Evolutionary conservation across 64 coral and sea anemone species (phyloP), one percentile per base, ranked within the genome.

Genomic region (Pachyseris speciosa): DNA sequence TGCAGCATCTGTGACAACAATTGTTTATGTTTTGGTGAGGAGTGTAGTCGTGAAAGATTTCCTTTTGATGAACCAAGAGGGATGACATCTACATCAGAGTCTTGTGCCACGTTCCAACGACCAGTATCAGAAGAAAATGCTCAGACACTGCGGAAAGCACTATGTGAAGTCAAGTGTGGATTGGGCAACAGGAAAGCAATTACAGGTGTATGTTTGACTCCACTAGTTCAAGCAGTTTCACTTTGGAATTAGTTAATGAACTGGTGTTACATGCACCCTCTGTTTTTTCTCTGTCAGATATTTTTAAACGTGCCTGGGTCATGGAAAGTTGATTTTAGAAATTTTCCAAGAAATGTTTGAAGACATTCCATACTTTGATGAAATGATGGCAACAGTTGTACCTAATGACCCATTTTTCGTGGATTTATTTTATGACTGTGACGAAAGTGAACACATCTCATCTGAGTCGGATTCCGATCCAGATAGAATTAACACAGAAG

Each of bases 281-380:
- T 6, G 16, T 71, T 40, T 40, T 71, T 17, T 71, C 68, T 19
- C 22, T 71, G 68, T 71, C 68, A 17, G 68, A 71, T 31, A 40
- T 71, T 39, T 17, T 71, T 1, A 71, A 71, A 17, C 11, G 16
- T 4, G n/a, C 36, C 11, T 71, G 16, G 68, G 68, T 20, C 68
- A 71, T 71, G 68, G 2, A 2, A 71, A 71, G 33, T 17, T 71
- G 4, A 22, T 71, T 39, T 41, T 40, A 71, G 1, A 71, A 24
- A 71, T 41, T 1, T 71, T 71, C 17, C 12, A 71, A 22, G 68
- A 71, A 71, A 71, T 71, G 20, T 71, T 71, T 71, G 67, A 71
- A 40, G 67, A 71, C 32, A 71, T 40, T 39, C 15, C 4, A 15
- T 12, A 0, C 68, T 71, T 71, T 22, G 68, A 71, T 38, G 68